Percentiles rank a stretch among this genome's conserved stretches.
Conservation (phyloP, 23 tunicate species). For the Clavelina lepadiformis region DNA sequence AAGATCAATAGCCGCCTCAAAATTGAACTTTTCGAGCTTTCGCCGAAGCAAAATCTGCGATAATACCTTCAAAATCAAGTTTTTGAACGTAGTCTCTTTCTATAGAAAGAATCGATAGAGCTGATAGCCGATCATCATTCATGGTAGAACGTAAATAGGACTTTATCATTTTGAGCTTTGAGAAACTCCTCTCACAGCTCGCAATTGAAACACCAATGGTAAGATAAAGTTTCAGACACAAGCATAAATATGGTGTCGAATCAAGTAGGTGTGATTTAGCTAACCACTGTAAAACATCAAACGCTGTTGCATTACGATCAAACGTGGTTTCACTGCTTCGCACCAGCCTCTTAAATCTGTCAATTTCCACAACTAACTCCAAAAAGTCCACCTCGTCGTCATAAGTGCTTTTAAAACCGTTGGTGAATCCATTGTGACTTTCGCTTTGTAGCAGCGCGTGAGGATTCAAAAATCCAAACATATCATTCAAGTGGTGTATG, state of each 20-base stretch:
- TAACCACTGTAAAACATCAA: too few species aligned
- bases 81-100: slow-evolving; percentile 10
- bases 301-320: too few species aligned
- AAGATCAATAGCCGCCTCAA: not conserved
- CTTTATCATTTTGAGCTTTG: slow-evolving; percentile 25
- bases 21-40: slow-evolving; percentile 19
- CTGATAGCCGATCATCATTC: slow-evolving; percentile 16
- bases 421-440: too few species aligned
- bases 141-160: slow-evolving; percentile 27
- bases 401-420: too few species aligned
- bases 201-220: slow-evolving; percentile 20
- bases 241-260: not conserved
- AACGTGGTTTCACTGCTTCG: too few species aligned
- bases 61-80: slow-evolving; percentile 15
- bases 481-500: too few species aligned
- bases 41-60: slow-evolving; percentile 12
- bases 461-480: too few species aligned
- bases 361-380: too few species aligned
- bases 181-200: slow-evolving; percentile 22
- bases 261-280: not conserved
- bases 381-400: too few species aligned
- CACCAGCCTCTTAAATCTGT: too few species aligned
- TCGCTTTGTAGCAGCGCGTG: too few species aligned
- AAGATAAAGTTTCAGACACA: not conserved
- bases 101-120: slow-evolving; percentile 3